Evolutionary conservation across 2,113 vertebrate species (phyloP).

Genomic region (Paralichthys olivaceus): DNA sequence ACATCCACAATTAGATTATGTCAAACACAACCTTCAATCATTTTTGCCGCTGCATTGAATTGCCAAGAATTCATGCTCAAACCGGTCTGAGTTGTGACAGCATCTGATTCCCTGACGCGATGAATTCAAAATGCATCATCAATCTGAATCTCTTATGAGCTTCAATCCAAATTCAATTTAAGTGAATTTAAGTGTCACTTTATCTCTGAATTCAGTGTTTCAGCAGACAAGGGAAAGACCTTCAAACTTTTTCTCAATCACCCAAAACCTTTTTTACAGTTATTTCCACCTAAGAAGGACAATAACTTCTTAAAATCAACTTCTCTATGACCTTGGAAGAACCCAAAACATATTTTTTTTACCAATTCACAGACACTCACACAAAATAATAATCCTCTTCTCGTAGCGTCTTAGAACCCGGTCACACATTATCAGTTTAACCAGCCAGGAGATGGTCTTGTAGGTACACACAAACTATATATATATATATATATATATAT

Average conservation of each 20-base stretch:
- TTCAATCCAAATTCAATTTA: constrained; percentile 17
- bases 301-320: not conserved
- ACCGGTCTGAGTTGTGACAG: constrained; percentile 30
- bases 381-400: not conserved
- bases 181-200: too few relatives aligned
- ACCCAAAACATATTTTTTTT: constrained; percentile 28
- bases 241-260: constrained; percentile 15
- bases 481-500: too few relatives aligned
- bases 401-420: not conserved
- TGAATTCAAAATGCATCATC: constrained; percentile 16
- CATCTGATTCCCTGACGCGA: constrained; percentile 9
- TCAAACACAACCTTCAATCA: constrained; percentile 36
- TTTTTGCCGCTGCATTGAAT: too few relatives aligned
- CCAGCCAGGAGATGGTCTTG: not conserved
- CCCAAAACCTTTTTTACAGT: not conserved
- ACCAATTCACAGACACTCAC: not conserved
- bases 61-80: constrained; percentile 26
- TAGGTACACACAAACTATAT: not conserved
- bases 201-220: not conserved
- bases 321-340: constrained; percentile 33
- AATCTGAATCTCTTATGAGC: constrained; percentile 34
- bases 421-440: not conserved
- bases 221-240: not conserved
- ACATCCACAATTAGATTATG: constrained; percentile 34
- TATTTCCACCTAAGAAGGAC: constrained; percentile 7